Evolutionary conservation across 2,113 vertebrate species (phyloP), one percentile per base, ranked within the genome.

Genomic region (Entosphenus tridentatus): DNA sequence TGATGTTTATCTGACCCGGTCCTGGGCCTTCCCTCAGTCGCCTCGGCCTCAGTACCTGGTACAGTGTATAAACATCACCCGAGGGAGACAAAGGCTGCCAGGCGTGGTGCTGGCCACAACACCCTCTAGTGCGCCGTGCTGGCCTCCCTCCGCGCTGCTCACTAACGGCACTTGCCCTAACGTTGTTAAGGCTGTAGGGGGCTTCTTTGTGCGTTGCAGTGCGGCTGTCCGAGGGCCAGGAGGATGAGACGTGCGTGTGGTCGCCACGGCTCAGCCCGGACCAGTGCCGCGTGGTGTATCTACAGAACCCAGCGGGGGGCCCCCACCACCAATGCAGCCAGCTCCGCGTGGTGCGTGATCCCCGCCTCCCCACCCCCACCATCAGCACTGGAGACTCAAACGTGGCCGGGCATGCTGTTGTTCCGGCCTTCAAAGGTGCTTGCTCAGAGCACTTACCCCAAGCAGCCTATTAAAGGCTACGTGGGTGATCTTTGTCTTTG

Each of bases 201-300:
- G 17, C 17, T 8, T 65, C 59, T n/a, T 65, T 65, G 17, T 17
- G 17, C 2, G 59, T 16, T 14, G 59, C 39, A 17, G 9, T 9
- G 3, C n/a, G 11, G 11, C 67, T 54, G 8, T 54, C 13, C 67
- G 8, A 62, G 1, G 65, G 12, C 56, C 39, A 70, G 10, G 65
- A 18, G 39, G 56, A 8, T 17, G 1, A 39, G 56, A 12, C 67
- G 56, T 69, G 80, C 0, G 79, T 83, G 67, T 80, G 74, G 9
- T 80, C 77, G 74, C 81, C 83, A 59, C 72, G 81, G 11, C 73
- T 83, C 62, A 82, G 82, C 76, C 83, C 81, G 57, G 81, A 84
- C 12, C 74, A 75, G 11, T 74, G 75, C 65, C 76, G 73, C 56
- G 68, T 84, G 55, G 70, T 82, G 57, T 83, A 80, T 75, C 74